These are phyloP conservation scores for Coregonus sp. DNA, from an alignment of 2,797 vertebrate species.

Conservation along the genomic window DNA sequence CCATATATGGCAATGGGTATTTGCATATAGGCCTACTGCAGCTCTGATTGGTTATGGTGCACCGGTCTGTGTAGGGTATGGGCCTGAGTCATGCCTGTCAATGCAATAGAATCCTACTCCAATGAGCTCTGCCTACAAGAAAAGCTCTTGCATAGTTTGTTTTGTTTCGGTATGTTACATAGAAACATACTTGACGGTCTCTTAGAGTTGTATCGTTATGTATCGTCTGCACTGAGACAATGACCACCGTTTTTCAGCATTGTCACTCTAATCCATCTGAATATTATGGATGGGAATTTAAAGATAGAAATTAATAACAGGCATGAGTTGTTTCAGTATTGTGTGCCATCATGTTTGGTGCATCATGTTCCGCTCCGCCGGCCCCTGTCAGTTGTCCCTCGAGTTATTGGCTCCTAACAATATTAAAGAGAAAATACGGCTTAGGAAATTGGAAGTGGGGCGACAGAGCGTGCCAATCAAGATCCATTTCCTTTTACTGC, in stretches of 20 bases:
- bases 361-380: slow-evolving; percentile 68
- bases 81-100: too few relatives aligned
- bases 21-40: too few relatives aligned
- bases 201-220: background rate
- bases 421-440: slow-evolving; percentile 64
- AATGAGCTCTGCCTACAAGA: too few relatives aligned
- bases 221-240: slow-evolving; percentile 44
- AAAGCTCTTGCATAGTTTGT: too few relatives aligned
- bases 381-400: slow-evolving; percentile 71
- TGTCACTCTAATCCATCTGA: slow-evolving; percentile 69
- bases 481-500: slow-evolving; percentile 60
- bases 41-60: too few relatives aligned
- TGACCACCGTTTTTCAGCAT: slow-evolving; percentile 47
- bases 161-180: too few relatives aligned
- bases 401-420: slow-evolving; percentile 68
- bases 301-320: slow-evolving; percentile 82
- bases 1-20: too few relatives aligned
- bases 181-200: background rate
- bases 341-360: slow-evolving; percentile 67
- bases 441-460: slow-evolving; percentile 60
- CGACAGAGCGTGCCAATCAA: slow-evolving; percentile 50
- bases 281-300: slow-evolving; percentile 77
- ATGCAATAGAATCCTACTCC: too few relatives aligned
- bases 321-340: slow-evolving; percentile 74
- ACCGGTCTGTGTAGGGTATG: too few relatives aligned